phyloP scores from a whole-genome alignment of 2,113 vertebrate species.

The Hippoglossus stenolepis region DNA sequence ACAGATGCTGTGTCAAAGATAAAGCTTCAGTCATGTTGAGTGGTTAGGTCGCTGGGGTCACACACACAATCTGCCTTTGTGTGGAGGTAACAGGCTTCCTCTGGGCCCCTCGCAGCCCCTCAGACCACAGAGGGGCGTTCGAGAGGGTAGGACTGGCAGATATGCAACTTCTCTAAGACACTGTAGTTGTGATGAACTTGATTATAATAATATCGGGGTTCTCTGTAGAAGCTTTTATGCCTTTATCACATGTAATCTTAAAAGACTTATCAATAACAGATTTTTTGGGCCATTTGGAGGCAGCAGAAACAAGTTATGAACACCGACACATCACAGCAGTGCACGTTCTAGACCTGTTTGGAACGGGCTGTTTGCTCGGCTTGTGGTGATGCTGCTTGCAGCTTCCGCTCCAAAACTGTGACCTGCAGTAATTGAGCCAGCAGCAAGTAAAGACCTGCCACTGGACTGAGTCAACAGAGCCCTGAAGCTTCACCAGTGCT shows the following conservation, averaged over 20 bases:
- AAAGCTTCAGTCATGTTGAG: slow-evolving; percentile 49
- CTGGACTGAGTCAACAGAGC: too few relatives aligned
- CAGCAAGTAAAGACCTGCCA: too few relatives aligned
- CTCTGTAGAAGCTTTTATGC: not conserved
- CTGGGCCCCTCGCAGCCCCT: slow-evolving; percentile 59
- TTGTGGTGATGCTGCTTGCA: too few relatives aligned
- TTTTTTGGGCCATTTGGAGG: too few relatives aligned
- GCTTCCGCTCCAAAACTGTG: too few relatives aligned
- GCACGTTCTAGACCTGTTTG: too few relatives aligned
- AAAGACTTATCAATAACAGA: not conserved
- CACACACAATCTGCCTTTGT: slow-evolving; percentile 66
- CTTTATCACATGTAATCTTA: not conserved
- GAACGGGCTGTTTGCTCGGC: too few relatives aligned
- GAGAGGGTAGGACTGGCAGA: not conserved
- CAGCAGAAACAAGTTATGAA: too few relatives aligned
- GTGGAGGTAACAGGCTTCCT: slow-evolving; percentile 64
- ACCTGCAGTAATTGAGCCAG: too few relatives aligned
- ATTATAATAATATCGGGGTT: not conserved
- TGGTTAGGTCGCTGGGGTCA: slow-evolving; percentile 53
- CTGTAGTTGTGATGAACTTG: not conserved
- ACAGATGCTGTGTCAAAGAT: slow-evolving; percentile 72
- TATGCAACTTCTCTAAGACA: slow-evolving; percentile 6
- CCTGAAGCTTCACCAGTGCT: too few relatives aligned
- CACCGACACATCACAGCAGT: too few relatives aligned
- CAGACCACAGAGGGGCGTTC: slow-evolving; percentile 19